These are phyloP conservation scores for Copsychus sechellarum DNA, from an alignment of 2,113 vertebrate genomes.

Conservation along the genomic window DNA sequence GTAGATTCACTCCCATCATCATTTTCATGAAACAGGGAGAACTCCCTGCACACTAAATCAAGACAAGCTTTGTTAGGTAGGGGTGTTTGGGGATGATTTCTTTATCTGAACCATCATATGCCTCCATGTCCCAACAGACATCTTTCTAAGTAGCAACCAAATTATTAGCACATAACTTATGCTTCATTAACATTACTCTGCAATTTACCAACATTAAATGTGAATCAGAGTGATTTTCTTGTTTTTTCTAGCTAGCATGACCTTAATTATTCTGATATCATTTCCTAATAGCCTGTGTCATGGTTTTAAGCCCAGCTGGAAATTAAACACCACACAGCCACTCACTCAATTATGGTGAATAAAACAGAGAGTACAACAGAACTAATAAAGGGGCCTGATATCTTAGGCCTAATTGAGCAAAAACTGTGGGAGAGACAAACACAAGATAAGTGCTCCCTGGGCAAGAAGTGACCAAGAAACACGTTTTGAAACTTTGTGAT, in stretches of 20 bases:
- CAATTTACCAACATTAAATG: neutral
- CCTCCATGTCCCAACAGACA: neutral
- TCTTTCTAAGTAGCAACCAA: neutral
- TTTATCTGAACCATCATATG: neutral
- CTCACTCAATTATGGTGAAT: neutral
- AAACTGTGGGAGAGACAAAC: no score
- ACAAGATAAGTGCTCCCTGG: no score
- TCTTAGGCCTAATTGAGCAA: no score
- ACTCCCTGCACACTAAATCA: neutral
- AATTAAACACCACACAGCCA: neutral
- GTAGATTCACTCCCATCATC: neutral
- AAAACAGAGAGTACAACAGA: no score
- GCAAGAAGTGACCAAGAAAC: no score
- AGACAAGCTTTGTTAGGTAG: neutral
- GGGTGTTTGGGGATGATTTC: neutral
- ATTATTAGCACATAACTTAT: neutral
- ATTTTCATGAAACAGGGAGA: neutral
- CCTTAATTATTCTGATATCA: neutral
- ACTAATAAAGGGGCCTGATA: no score
- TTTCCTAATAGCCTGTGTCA: neutral
- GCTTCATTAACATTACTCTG: neutral
- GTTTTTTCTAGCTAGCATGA: neutral
- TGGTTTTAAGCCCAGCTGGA: neutral
- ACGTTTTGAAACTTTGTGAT: no score
- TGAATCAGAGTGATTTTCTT: neutral